Evolutionary conservation across 2,797 vertebrate species (phyloP), one percentile per base, ranked within the genome.

Genomic region (Melanotaenia nigrans): DNA sequence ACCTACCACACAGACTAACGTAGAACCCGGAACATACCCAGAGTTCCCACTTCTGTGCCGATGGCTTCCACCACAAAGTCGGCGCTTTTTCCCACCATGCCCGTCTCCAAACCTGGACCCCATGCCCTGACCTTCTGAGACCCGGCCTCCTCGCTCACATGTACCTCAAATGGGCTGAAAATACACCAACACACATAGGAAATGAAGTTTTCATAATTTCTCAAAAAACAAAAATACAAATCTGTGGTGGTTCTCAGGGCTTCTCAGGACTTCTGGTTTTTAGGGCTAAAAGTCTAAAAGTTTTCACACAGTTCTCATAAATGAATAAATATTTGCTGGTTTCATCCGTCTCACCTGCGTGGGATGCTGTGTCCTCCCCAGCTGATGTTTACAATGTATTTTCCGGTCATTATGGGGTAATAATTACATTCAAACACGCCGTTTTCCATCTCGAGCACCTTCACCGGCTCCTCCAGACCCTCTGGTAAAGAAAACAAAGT

Each of bases 61-160:
- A 98, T 95, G 49, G 97, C 97, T 85, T 99, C 97, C 63, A 99
- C 97, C 73, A 99, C 96, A 20, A 99, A 99, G 89, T 98, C 96
- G 0, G 97, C 97, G 0, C 97, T 97, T 84, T 95, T 96, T 51
- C 97, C 97, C 79, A 98, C 97, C 85, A 96, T 89, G 0, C 97
- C 97, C 0, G 96, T 97, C 85, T 96, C 94, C 79, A 99, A 88
- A 32, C 97, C 97, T 0, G 97, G 97, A n/a, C 97, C 97, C 97
- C 97, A 98, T 45, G 97, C 97, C 42, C 97, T 91, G 0, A 99
- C 97, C 86, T 99, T 98, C 95, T 99, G 97, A 4, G 86, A 1
- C 3, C 96, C 96, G 0, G 95, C 94, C 62, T 96, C 96, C 25
- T 95, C 93, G 1, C 94, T 92, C 73, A 98, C 95, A 73, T 95